These are phyloP conservation scores for Cheiracanthium punctorium DNA, from an alignment of 2,888 invertebrate species.

Conservation along the genomic window DNA sequence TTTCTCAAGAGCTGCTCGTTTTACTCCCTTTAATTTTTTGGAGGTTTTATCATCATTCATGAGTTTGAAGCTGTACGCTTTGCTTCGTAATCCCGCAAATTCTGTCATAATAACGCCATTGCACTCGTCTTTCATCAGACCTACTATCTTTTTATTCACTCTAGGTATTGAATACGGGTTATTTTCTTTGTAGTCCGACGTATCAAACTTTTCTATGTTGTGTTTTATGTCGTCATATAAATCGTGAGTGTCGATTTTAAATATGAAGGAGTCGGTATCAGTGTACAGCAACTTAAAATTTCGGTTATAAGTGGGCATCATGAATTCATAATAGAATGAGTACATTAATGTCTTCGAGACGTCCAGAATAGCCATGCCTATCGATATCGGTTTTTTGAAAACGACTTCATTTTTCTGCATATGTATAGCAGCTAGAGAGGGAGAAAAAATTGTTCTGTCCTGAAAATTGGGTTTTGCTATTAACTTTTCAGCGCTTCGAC, in stretches of 20 bases:
- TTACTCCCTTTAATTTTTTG: neutral
- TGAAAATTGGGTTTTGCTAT: slow-evolving; percentile 57
- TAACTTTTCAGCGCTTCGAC: slow-evolving; percentile 10
- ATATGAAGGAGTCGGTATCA: neutral
- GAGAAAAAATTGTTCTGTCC: slow-evolving; percentile 20
- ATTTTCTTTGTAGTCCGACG: neutral
- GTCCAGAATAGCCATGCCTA: neutral
- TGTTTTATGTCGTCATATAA: neutral
- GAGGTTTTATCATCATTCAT: too few relatives aligned
- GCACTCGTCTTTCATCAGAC: slow-evolving; percentile 19
- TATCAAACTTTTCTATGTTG: slow-evolving; percentile 9
- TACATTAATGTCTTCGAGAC: neutral
- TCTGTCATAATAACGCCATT: slow-evolving; percentile 11
- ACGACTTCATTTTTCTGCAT: slow-evolving; percentile 37
- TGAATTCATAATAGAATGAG: neutral
- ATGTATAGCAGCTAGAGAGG: slow-evolving; percentile 24
- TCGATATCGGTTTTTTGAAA: slow-evolving; percentile 27
- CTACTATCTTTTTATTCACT: slow-evolving; percentile 24
- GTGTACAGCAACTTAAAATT: neutral
- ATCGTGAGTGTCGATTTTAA: neutral
- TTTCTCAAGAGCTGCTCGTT: neutral
- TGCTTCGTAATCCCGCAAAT: slow-evolving; percentile 10
- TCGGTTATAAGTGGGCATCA: neutral
- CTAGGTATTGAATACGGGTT: neutral
- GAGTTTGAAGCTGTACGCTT: slow-evolving; percentile 7